Base-by-base conservation (phyloP, 2,797 vertebrate genomes). In the Protonibea diacanthus region DNA sequence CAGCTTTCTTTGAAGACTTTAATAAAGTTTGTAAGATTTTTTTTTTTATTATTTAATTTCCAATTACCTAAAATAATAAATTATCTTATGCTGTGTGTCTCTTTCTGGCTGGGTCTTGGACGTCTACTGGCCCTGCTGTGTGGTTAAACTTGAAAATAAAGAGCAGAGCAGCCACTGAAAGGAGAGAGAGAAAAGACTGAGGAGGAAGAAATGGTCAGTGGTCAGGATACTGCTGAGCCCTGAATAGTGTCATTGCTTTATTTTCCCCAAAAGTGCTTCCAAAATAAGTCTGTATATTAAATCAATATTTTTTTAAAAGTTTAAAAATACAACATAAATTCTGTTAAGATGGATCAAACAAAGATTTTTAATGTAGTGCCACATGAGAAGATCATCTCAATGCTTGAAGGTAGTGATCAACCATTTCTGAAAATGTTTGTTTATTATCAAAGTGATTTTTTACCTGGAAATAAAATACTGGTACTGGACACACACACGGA, bases 81-180 rank as follows among this genome's bases (percentile, higher is more conserved):
- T 40, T 1, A 40, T 53, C 7, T 44, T 48, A 3, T 21, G 6
- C 10, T 77, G 61, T 52, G 56, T 53, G 27, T 68, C 15, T 53
- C 20, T 42, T 25, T 60, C 3, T 56, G 40, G 15, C 53, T 56
- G 13, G 47, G 12, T 29, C 38, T 27, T 67, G 18, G 47, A 13
- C 8, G 2, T 66, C 12, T 21, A 47, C 20, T 18, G 49, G 48
- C 13, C 55, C 15, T 42, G 21, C 25, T 61, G 18, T 66, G 15
- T 11, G 49, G 9, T 29, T 78, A 33, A 67, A 69, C n/a, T 53
- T 48, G 13, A 77, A 72, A 68, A 49, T 61, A 25, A 61, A 59
- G 23, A 23, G 40, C 40, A 78, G 20, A 79, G 47, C 25, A 66
- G 71, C 33, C 9, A 44, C 12, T 45, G 21, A 48, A 25, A 53